Conservation (phyloP, 2,888 invertebrate genomes). For the Perithous albicinctus region DNA sequence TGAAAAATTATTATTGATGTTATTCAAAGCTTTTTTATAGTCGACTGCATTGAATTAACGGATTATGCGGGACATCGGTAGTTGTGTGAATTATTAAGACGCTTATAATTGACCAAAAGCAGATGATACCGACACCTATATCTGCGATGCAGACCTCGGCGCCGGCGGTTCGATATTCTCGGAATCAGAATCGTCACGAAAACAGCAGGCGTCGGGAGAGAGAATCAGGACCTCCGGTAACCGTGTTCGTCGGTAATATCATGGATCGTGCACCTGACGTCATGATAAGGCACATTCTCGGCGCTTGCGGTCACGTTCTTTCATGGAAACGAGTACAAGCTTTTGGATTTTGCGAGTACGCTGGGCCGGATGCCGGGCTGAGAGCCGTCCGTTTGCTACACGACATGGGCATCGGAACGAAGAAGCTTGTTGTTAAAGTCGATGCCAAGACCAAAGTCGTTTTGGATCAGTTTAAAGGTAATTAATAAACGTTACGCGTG, state of each 20-base stretch:
- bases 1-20: neutral
- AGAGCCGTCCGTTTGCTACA: slow-evolving; percentile 97
- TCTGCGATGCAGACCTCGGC: slow-evolving; percentile 84
- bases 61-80: neutral
- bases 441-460: slow-evolving; percentile 98
- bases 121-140: slow-evolving; percentile 85
- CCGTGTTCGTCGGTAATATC: slow-evolving; percentile 99
- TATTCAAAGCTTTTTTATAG: neutral
- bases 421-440: slow-evolving; percentile 97
- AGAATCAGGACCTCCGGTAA: slow-evolving; percentile 93
- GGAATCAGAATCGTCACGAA: slow-evolving; percentile 82
- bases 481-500: slow-evolving; percentile 23
- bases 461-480: slow-evolving; percentile 96
- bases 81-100: slow-evolving; percentile 1
- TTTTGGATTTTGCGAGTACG: slow-evolving; percentile 99
- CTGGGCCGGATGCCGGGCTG: slow-evolving; percentile 97
- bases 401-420: slow-evolving; percentile 96
- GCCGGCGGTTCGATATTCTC: slow-evolving; percentile 81
- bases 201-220: slow-evolving; percentile 81
- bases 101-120: slow-evolving; percentile 74
- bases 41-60: neutral
- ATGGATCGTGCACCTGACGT: slow-evolving; percentile 97
- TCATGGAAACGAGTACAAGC: slow-evolving; percentile 99
- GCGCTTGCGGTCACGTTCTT: slow-evolving; percentile 96
- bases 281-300: slow-evolving; percentile 96